These are phyloP conservation scores for Clusia tigrina DNA, from an alignment of 2,888 invertebrate genomes.

Conservation along the genomic window DNA sequence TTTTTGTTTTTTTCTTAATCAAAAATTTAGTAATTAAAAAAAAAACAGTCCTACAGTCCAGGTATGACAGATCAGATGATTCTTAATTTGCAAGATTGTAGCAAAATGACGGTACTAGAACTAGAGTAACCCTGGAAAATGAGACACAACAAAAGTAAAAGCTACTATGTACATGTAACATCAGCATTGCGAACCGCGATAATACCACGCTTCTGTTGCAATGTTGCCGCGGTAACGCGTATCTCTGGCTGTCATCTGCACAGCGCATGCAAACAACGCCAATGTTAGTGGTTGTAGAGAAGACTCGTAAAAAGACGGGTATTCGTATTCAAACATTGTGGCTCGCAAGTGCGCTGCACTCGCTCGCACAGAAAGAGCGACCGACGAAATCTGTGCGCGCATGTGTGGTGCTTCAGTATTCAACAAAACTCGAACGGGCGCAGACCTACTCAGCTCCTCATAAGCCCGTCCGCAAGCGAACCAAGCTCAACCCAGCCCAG, in stretches of 20 bases:
- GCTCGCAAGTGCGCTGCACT: slow-evolving; percentile 12
- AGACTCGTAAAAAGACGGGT: not conserved
- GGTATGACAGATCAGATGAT: too few relatives aligned
- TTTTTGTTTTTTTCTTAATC: too few relatives aligned
- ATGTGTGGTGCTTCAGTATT: slow-evolving; percentile 42
- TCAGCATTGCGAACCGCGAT: too few relatives aligned
- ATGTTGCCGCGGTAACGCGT: not conserved
- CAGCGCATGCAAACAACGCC: not conserved
- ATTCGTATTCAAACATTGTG: not conserved
- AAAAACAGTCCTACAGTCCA: too few relatives aligned
- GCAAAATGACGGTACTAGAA: too few relatives aligned
- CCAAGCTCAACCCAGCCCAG: not conserved
- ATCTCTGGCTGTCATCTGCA: not conserved
- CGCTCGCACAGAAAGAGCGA: too few relatives aligned
- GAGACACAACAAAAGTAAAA: too few relatives aligned
- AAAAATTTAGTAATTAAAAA: too few relatives aligned
- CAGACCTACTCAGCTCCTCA: slow-evolving; percentile 31
- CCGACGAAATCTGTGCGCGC: slow-evolving; percentile 32
- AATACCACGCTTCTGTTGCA: too few relatives aligned
- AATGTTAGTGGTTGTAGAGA: not conserved
- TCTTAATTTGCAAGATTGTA: too few relatives aligned
- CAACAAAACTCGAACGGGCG: slow-evolving; percentile 45
- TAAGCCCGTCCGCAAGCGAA: not conserved
- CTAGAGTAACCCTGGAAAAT: too few relatives aligned
- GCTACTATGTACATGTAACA: too few relatives aligned